These are phyloP conservation scores for Herpetotheres cachinnans DNA, from an alignment of 2,113 vertebrate species.

Conservation along the genomic window DNA sequence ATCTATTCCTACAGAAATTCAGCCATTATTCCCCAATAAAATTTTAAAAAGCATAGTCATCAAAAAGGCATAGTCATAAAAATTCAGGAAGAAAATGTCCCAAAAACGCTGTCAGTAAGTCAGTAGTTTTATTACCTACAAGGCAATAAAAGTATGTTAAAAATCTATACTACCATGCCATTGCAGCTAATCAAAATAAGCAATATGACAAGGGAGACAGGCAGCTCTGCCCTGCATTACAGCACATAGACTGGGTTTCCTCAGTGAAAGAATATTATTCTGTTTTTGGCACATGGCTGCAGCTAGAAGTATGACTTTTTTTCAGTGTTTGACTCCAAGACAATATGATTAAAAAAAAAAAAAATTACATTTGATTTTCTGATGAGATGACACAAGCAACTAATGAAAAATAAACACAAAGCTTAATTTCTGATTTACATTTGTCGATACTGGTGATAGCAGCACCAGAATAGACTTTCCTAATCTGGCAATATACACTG, in stretches of 20 bases:
- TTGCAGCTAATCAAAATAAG: slow-evolving; percentile 12
- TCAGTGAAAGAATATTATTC: neutral
- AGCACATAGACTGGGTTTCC: neutral
- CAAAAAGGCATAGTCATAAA: neutral
- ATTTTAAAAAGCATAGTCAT: neutral
- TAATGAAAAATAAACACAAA: neutral
- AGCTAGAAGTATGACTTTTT: neutral
- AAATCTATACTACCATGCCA: neutral
- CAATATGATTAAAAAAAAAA: neutral
- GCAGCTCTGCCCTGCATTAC: neutral
- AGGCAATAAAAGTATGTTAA: slow-evolving; percentile 38
- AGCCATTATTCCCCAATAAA: neutral
- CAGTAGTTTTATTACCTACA: slow-evolving; percentile 7
- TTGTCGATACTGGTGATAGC: neutral
- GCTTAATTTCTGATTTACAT: neutral
- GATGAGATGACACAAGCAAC: neutral
- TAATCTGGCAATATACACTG: neutral
- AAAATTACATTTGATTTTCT: neutral
- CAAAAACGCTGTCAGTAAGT: neutral
- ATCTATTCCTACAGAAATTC: neutral
- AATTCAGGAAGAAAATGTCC: slow-evolving; percentile 4
- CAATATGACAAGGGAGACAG: neutral
- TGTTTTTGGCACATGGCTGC: neutral
- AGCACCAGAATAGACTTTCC: neutral
- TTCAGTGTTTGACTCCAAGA: neutral